Evolutionary conservation across 2,797 vertebrate genomes (phyloP).

Genomic region (Galaxias olidus): DNA sequence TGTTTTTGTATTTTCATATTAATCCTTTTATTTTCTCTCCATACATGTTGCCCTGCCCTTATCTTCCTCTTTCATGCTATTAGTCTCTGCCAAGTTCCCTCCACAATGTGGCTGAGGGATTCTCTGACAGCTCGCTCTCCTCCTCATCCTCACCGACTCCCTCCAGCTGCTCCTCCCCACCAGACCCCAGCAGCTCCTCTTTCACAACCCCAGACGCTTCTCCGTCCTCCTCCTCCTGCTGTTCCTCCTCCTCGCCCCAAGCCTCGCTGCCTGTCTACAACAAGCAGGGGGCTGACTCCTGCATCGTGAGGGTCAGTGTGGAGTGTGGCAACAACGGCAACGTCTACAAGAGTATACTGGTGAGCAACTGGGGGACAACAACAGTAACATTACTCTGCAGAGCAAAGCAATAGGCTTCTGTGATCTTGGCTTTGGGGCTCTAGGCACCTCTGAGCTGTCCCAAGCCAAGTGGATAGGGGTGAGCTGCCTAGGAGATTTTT

Average conservation of each 20-base stretch:
- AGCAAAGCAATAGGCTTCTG: too few species aligned
- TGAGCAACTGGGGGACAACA: constrained; percentile 44
- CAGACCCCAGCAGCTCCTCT: constrained; percentile 64
- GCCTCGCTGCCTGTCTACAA: constrained; percentile 65
- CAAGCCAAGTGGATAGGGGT: too few species aligned
- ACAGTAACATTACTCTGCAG: too few species aligned
- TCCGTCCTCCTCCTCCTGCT: constrained; percentile 26
- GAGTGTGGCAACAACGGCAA: constrained; percentile 79
- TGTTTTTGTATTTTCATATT: neutral
- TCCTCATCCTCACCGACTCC: constrained; percentile 49
- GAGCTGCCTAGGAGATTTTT: too few species aligned
- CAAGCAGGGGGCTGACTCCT: constrained; percentile 78
- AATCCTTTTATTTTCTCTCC: neutral
- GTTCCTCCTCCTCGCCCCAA: constrained; percentile 44
- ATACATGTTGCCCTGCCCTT: neutral
- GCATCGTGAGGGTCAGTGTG: constrained; percentile 84
- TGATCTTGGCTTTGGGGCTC: too few species aligned
- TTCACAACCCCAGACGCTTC: constrained; percentile 40
- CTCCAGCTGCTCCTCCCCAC: constrained; percentile 66
- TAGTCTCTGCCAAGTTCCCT: constrained; percentile 74
- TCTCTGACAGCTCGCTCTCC: constrained; percentile 40
- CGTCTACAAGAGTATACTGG: constrained; percentile 91
- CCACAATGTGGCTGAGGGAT: constrained; percentile 67
- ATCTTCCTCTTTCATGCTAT: neutral
- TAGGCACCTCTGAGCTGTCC: too few species aligned